These are phyloP conservation scores for Chaetodon trifascialis DNA, from an alignment of 2,113 vertebrate genomes.

Conservation along the genomic window DNA sequence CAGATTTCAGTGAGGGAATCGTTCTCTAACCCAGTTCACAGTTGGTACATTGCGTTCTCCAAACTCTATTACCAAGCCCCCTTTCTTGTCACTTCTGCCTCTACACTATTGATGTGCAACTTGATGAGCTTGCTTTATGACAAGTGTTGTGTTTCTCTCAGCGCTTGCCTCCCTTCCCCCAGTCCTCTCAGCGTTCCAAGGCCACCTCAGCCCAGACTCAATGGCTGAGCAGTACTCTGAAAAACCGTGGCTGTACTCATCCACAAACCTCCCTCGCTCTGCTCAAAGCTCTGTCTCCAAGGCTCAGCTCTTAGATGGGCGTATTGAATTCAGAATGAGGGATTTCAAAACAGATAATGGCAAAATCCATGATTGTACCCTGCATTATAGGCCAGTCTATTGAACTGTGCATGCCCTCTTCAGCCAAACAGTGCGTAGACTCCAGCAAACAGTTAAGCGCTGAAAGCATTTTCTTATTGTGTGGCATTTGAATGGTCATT, in stretches of 20 bases:
- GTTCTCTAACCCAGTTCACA: not conserved
- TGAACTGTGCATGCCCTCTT: constrained; percentile 25
- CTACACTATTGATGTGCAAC: constrained; percentile 31
- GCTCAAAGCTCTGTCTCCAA: constrained; percentile 53
- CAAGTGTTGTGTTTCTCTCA: constrained; percentile 64
- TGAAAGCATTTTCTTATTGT: constrained; percentile 33
- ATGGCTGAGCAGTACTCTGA: constrained; percentile 67
- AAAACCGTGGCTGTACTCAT: constrained; percentile 58
- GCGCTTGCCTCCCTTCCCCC: constrained; percentile 43
- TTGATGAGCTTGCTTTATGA: constrained; percentile 54
- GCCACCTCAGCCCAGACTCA: constrained; percentile 73
- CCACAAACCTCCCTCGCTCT: constrained; percentile 52
- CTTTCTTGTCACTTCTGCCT: constrained; percentile 22
- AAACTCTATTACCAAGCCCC: not conserved
- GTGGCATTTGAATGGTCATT: constrained; percentile 48
- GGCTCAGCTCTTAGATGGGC: constrained; percentile 50
- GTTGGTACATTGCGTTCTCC: not conserved
- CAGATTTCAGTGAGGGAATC: not conserved
- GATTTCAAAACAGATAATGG: constrained; percentile 56
- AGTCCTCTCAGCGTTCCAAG: constrained; percentile 67
- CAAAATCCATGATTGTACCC: constrained; percentile 30
- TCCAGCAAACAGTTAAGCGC: constrained; percentile 11
- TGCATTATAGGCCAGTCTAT: constrained; percentile 38
- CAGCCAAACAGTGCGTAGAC: constrained; percentile 16
- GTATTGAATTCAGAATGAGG: constrained; percentile 59